Conservation (phyloP, 2,888 invertebrate species). For the Ophion ellenae region DNA sequence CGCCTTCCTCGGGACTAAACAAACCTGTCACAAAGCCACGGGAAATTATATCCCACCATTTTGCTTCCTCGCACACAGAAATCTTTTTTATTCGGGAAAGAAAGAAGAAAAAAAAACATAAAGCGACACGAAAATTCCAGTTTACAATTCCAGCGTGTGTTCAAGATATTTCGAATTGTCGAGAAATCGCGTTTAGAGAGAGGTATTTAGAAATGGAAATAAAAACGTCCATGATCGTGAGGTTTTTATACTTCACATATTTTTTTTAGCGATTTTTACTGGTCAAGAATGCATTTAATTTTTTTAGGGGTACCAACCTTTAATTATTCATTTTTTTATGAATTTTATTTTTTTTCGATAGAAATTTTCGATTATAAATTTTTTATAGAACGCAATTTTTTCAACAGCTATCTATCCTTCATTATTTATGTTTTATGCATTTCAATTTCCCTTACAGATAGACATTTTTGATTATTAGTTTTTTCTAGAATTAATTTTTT, state of each 20-base stretch:
- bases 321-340: too few species aligned
- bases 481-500: too few species aligned
- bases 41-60: conserved; percentile 24
- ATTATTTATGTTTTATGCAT: too few species aligned
- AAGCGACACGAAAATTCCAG: neutral
- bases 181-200: neutral
- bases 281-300: neutral
- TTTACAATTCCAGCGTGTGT: neutral
- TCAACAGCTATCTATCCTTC: too few species aligned
- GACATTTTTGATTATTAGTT: too few species aligned
- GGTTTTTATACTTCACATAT: neutral
- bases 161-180: neutral
- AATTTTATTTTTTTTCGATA: too few species aligned
- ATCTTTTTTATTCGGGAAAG: neutral
- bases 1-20: conserved; percentile 24
- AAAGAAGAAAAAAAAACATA: neutral
- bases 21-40: conserved; percentile 11
- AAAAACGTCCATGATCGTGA: neutral
- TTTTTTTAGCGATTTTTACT: neutral
- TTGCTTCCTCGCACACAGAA: neutral
- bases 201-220: neutral
- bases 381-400: too few species aligned
- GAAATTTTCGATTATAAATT: too few species aligned
- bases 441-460: too few species aligned
- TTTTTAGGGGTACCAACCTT: too few species aligned